Evolutionary conservation across 2,797 vertebrate species (phyloP).

Genomic region (Eleutherodactylus coqui): DNA sequence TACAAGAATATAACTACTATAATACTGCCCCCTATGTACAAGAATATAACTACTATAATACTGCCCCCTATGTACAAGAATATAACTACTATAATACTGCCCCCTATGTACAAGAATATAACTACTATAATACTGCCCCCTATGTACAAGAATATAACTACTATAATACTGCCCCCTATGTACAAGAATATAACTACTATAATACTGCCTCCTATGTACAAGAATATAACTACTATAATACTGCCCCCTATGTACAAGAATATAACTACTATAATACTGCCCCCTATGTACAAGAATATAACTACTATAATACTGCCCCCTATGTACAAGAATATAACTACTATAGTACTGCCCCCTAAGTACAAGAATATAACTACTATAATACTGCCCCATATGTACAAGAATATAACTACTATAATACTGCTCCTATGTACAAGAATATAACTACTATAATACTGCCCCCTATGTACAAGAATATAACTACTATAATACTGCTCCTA

Average conservation of each 20-base stretch:
- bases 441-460: conserved; percentile 11
- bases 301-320: not conserved
- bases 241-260: not conserved
- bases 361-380: conserved; percentile 22
- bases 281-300: conserved; percentile 2
- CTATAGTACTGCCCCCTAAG: not conserved
- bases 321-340: conserved; percentile 12
- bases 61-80: not conserved
- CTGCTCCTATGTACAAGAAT: conserved; percentile 5
- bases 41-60: conserved; percentile 16
- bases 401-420: conserved; percentile 18
- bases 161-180: conserved; percentile 4
- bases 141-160: conserved; percentile 12
- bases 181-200: conserved; percentile 13
- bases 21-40: conserved; percentile 4
- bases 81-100: conserved; percentile 2
- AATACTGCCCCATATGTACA: not conserved
- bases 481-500: not conserved
- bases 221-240: conserved; percentile 9
- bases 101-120: not conserved
- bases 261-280: conserved; percentile 5
- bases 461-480: not conserved
- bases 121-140: not conserved
- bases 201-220: not conserved
- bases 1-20: conserved; percentile 16